Evolutionary conservation across 2,888 invertebrate species (phyloP).

Genomic region (Amblyteles armatorius): DNA sequence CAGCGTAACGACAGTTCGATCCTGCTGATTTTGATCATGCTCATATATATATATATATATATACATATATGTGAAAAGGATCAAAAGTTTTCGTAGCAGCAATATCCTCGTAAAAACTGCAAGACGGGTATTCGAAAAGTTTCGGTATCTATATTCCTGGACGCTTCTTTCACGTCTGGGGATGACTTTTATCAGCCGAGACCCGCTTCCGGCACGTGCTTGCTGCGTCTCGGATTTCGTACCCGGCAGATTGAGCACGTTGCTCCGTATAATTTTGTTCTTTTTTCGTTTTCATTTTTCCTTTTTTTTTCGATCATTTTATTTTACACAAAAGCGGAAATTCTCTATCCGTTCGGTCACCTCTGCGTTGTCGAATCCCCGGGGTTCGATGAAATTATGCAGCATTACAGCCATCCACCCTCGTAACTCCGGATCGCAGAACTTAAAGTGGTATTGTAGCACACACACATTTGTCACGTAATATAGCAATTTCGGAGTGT

Average conservation of each 20-base stretch:
- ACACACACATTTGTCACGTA: neutral
- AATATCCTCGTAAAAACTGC: constrained; percentile 24
- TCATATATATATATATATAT: neutral
- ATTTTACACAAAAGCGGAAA: neutral
- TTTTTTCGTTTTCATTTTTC: neutral
- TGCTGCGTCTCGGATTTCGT: neutral
- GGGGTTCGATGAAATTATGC: neutral
- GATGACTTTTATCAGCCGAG: constrained; percentile 30
- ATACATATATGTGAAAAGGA: constrained; percentile 14
- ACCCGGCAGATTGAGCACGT: neutral
- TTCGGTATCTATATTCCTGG: constrained; percentile 34
- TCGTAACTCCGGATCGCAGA: neutral
- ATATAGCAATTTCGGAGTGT: constrained; percentile 1
- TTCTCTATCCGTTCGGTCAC: neutral
- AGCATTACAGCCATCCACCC: neutral
- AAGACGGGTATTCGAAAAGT: constrained; percentile 54
- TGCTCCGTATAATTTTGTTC: constrained; percentile 1
- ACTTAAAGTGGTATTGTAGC: neutral
- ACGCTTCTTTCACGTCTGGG: constrained; percentile 8
- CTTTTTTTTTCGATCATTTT: neutral
- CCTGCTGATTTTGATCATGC: neutral
- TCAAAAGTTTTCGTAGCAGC: constrained; percentile 40
- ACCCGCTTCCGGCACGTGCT: constrained; percentile 6
- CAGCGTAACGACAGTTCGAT: neutral
- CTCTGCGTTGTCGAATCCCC: neutral